phyloP scores from a whole-genome alignment of 2,797 vertebrate genomes.

The Myotis pilosus region DNA sequence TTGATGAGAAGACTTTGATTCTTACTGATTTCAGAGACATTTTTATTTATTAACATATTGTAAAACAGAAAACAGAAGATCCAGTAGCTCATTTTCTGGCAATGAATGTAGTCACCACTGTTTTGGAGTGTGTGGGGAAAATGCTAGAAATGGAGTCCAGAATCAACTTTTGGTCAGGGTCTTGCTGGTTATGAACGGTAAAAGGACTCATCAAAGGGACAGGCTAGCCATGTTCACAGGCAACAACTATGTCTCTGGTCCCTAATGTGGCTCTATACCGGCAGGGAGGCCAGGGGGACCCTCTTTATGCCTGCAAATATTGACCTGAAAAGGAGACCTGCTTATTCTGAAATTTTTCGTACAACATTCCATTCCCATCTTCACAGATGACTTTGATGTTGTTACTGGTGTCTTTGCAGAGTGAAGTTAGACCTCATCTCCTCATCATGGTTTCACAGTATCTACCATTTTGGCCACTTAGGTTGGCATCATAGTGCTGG shows the following conservation, averaged over 20 bases:
- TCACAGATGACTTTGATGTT: slow-evolving; percentile 51
- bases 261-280: rapidly evolving
- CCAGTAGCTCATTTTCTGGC: not conserved
- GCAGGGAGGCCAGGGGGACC: not conserved
- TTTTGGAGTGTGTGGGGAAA: not conserved
- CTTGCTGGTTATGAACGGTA: rapidly evolving
- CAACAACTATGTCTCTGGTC: not conserved
- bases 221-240: slow-evolving; percentile 38
- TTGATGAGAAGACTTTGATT: slow-evolving; percentile 26
- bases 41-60: slow-evolving; percentile 49
- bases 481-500: not conserved
- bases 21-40: slow-evolving; percentile 35
- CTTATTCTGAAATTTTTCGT: not conserved
- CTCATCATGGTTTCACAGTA: not conserved
- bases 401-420: not conserved
- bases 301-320: slow-evolving; percentile 40
- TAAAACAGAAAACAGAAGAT: not conserved
- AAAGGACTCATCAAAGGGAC: slow-evolving; percentile 47
- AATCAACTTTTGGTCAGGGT: not conserved
- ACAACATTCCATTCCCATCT: not conserved
- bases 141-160: not conserved
- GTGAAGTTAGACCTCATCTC: not conserved
- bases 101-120: not conserved
- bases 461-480: not conserved
- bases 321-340: not conserved